Percentiles rank a stretch among this genome's conserved stretches.
These are phyloP conservation scores for Heliocidaris erythrogramma DNA, from an alignment of 35 echinoderm and acorn worm genomes.

Conservation along the genomic window DNA sequence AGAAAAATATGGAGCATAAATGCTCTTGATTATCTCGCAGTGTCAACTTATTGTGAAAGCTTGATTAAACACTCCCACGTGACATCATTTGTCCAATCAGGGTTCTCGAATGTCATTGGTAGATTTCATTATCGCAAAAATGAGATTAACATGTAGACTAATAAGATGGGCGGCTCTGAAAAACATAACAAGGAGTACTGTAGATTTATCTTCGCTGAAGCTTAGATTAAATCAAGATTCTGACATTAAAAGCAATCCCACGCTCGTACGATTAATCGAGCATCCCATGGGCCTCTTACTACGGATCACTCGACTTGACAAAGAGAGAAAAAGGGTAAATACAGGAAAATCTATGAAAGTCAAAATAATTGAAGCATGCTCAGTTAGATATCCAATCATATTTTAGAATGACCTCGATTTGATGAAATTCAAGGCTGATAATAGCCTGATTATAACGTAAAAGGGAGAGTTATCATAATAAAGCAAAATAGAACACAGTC, in stretches of 20 bases:
- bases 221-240: constrained; percentile 7
- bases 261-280: background rate
- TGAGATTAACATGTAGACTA: background rate
- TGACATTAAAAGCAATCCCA: background rate
- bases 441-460: too few relatives aligned
- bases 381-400: too few relatives aligned
- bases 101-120: background rate
- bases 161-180: background rate
- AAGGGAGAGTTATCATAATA: too few relatives aligned
- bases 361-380: too few relatives aligned
- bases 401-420: too few relatives aligned
- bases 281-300: background rate
- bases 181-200: background rate
- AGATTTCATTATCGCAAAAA: background rate
- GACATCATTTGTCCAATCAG: background rate
- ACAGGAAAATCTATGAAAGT: too few relatives aligned
- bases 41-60: background rate
- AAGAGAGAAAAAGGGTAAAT: background rate
- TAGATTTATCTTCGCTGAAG: background rate
- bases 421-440: too few relatives aligned
- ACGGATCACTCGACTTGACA: background rate
- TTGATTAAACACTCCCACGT: background rate
- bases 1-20: background rate
- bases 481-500: too few relatives aligned
- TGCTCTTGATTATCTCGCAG: background rate